Percentiles rank a stretch among this genome's conserved stretches.
Conservation (phyloP, 2,797 vertebrate species). For the Rhabdophis nuchalis region DNA sequence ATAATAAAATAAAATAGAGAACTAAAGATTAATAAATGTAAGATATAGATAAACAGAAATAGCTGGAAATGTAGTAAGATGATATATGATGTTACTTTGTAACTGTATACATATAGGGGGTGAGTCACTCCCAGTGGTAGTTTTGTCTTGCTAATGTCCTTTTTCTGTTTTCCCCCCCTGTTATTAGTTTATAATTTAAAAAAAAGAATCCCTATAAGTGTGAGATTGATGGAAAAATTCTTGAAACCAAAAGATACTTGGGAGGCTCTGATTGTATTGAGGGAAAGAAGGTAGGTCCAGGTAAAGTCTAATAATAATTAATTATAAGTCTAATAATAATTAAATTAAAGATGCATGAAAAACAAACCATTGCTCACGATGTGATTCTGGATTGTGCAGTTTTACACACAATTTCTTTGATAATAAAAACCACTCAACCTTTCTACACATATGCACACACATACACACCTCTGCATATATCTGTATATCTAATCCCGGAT, state of each 20-base stretch:
- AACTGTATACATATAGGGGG: too few species aligned
- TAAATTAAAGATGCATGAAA: not conserved
- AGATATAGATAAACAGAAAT: too few species aligned
- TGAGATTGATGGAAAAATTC: conserved; percentile 37
- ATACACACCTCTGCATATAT: not conserved
- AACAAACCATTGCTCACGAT: conserved; percentile 1
- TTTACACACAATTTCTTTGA: not conserved
- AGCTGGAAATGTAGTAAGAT: too few species aligned
- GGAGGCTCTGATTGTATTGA: conserved; percentile 49
- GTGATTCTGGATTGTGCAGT: accelerated
- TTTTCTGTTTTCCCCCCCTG: too few species aligned
- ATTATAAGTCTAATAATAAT: too few species aligned
- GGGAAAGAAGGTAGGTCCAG: conserved; percentile 34
- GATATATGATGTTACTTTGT: too few species aligned
- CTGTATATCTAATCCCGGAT: not conserved
- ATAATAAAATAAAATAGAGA: too few species aligned
- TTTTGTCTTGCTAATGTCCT: too few species aligned
- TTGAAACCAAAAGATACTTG: conserved; percentile 50
- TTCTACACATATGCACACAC: not conserved
- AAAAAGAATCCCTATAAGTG: not conserved
- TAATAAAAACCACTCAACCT: not conserved
- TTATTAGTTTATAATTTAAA: too few species aligned
- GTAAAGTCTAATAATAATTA: too few species aligned
- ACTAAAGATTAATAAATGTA: too few species aligned
- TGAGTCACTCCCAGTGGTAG: too few species aligned